Evolutionary conservation across 1,140 invertebrate genomes (phyloP).

Genomic region (Hermetia illucens): DNA sequence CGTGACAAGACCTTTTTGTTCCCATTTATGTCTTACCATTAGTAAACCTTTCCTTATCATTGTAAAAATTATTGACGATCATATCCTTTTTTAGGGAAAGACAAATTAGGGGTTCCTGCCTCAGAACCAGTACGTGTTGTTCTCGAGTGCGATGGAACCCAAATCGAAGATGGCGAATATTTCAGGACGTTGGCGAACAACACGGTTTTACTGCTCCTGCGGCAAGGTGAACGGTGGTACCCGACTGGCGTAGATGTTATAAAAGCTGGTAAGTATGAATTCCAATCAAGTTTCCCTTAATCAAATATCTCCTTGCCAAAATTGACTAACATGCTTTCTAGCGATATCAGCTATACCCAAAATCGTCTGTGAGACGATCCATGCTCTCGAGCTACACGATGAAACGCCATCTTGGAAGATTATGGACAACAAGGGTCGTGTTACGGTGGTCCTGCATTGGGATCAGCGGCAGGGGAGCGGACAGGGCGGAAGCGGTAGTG

Average conservation of each 20-base stretch:
- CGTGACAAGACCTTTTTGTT: too few species aligned
- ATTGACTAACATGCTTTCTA: slow-evolving; percentile 29
- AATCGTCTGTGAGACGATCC: slow-evolving; percentile 92
- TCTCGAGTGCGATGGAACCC: slow-evolving; percentile 85
- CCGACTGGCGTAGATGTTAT: slow-evolving; percentile 83
- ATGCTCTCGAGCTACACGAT: slow-evolving; percentile 84
- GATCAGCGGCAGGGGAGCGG: slow-evolving; percentile 60
- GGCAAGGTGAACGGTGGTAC: slow-evolving; percentile 80
- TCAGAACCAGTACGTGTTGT: slow-evolving; percentile 74
- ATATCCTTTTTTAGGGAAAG: slow-evolving; percentile 48
- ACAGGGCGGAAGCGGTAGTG: slow-evolving; percentile 35
- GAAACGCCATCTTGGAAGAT: slow-evolving; percentile 93
- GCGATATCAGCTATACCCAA: slow-evolving; percentile 88
- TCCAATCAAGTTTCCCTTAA: neutral
- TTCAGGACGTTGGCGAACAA: slow-evolving; percentile 83
- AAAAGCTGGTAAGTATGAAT: slow-evolving; percentile 56
- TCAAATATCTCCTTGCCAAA: neutral
- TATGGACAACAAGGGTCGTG: slow-evolving; percentile 88
- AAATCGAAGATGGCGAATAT: slow-evolving; percentile 89
- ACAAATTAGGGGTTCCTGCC: slow-evolving; percentile 73
- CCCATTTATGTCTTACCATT: too few species aligned
- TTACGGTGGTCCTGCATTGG: slow-evolving; percentile 87
- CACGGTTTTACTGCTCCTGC: slow-evolving; percentile 74
- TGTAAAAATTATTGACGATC: slow-evolving; percentile 3
- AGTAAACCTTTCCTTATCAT: too few species aligned